phyloP scores from a whole-genome alignment of 2,113 vertebrate species.

The Chloroceryle aenea region DNA sequence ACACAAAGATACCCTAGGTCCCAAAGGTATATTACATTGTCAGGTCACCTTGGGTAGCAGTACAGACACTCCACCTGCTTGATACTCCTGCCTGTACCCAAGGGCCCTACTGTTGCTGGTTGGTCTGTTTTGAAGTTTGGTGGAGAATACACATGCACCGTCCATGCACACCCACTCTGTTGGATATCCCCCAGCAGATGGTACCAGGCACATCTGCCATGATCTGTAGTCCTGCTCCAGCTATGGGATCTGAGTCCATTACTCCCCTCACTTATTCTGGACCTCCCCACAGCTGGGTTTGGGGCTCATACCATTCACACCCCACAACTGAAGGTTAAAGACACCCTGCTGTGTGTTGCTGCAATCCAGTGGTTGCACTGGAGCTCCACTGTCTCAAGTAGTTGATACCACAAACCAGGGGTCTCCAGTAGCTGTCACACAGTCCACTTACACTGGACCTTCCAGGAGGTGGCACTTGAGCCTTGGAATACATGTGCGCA shows the following conservation, averaged over 20 bases:
- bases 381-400: background rate
- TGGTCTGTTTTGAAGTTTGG: background rate
- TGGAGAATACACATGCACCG: background rate
- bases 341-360: background rate
- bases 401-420: background rate
- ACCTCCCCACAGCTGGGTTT: background rate
- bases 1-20: too few species aligned
- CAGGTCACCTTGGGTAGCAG: background rate
- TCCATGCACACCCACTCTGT: background rate
- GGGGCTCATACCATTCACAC: fast-evolving
- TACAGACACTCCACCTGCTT: background rate
- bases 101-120: background rate
- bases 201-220: background rate
- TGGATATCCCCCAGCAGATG: background rate
- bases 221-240: fast-evolving
- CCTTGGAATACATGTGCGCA: too few species aligned
- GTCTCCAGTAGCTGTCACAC: too few species aligned
- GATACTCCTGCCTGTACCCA: fast-evolving
- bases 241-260: background rate
- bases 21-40: background rate
- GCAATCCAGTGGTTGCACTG: background rate
- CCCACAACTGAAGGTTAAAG: background rate
- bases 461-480: too few species aligned
- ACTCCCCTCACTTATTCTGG: fast-evolving
- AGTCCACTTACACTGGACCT: fast-evolving